These are phyloP conservation scores for Odontesthes bonariensis DNA, from an alignment of 2,113 vertebrate species.

Conservation along the genomic window DNA sequence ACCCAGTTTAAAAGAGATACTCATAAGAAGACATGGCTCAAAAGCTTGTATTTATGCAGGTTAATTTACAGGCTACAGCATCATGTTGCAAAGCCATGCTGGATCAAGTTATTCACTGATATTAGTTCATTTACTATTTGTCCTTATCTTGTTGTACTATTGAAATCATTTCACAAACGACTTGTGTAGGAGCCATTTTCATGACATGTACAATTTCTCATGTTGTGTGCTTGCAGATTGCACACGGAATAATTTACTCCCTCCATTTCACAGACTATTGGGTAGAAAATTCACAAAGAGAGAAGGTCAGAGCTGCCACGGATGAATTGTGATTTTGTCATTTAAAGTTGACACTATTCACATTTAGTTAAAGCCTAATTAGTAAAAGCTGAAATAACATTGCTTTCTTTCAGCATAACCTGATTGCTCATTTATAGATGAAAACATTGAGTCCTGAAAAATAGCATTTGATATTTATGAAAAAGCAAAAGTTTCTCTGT, in stretches of 20 bases:
- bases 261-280: slow-evolving; percentile 26
- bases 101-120: background rate
- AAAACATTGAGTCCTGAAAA: background rate
- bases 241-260: slow-evolving; percentile 25
- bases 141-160: background rate
- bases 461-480: background rate
- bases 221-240: slow-evolving; percentile 31
- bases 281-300: slow-evolving; percentile 17
- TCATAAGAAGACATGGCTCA: background rate
- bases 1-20: background rate
- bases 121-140: background rate
- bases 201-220: background rate
- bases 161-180: background rate
- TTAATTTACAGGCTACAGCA: background rate
- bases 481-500: background rate
- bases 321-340: slow-evolving; percentile 24
- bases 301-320: slow-evolving; percentile 5
- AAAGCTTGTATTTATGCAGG: background rate
- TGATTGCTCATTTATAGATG: slow-evolving; percentile 6
- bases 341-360: slow-evolving; percentile 9
- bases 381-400: background rate
- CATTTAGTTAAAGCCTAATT: background rate
- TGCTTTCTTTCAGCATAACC: background rate
- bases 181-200: background rate
- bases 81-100: background rate